These are phyloP conservation scores for Bufo gargarizans DNA, from an alignment of 2,113 vertebrate species.

Conservation along the genomic window DNA sequence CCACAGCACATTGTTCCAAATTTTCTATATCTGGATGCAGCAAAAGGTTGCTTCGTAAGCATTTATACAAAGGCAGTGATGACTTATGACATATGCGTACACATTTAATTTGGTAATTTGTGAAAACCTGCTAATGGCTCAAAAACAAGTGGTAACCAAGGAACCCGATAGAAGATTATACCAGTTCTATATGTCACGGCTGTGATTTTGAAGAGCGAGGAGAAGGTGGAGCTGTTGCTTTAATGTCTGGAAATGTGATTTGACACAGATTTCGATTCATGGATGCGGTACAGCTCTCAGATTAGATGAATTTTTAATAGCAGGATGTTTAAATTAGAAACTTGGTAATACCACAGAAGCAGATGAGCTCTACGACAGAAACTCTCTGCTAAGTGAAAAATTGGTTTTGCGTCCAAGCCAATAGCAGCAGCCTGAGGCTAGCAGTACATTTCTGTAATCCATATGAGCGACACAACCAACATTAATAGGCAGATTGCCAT, in stretches of 20 bases:
- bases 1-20: not conserved
- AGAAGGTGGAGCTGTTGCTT: not conserved
- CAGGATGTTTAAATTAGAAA: conserved; percentile 55
- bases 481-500: not conserved
- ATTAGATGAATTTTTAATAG: conserved; percentile 56
- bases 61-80: no score
- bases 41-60: not conserved
- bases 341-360: conserved; percentile 25
- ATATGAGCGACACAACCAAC: not conserved
- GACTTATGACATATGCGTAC: not conserved
- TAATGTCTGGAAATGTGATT: conserved; percentile 20
- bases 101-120: not conserved
- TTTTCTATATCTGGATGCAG: not conserved
- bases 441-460: not conserved
- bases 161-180: not conserved
- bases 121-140: not conserved
- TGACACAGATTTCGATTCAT: conserved; percentile 46
- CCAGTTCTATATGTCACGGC: not conserved
- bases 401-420: conserved; percentile 12
- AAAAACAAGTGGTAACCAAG: not conserved
- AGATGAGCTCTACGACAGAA: not conserved
- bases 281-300: conserved; percentile 37
- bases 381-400: conserved; percentile 30
- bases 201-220: not conserved
- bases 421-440: not conserved